These are phyloP conservation scores for Andricus quercusramuli DNA, from an alignment of 2,888 invertebrate species.

Conservation along the genomic window DNA sequence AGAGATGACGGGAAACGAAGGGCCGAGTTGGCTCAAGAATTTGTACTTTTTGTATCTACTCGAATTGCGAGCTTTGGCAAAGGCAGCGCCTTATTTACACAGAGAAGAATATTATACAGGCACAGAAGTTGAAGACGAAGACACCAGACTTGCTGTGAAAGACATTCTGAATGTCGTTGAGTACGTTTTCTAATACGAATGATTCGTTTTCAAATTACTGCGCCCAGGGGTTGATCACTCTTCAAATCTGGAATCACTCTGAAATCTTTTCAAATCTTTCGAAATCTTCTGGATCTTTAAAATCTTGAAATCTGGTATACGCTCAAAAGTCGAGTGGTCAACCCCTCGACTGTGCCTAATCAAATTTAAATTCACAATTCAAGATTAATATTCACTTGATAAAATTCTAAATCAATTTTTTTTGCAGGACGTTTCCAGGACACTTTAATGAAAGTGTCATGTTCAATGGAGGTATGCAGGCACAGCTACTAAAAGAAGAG, in stretches of 20 bases:
- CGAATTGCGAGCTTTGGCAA: constrained; percentile 95
- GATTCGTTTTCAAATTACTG: background rate
- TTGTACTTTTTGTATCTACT: constrained; percentile 97
- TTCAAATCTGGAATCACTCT: too few relatives aligned
- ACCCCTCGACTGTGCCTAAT: background rate
- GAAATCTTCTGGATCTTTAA: too few relatives aligned
- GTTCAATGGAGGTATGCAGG: constrained; percentile 90
- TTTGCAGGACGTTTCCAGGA: constrained; percentile 85
- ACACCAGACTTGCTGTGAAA: constrained; percentile 90
- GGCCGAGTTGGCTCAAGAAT: constrained; percentile 96
- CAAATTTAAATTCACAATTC: background rate
- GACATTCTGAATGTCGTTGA: constrained; percentile 90
- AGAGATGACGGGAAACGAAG: constrained; percentile 91
- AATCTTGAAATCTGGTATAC: too few relatives aligned
- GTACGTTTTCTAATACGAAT: constrained; percentile 74
- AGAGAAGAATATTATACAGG: constrained; percentile 96
- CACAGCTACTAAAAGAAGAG: constrained; percentile 89
- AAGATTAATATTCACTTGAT: background rate
- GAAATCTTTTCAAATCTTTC: too few relatives aligned
- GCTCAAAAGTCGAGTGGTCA: too few relatives aligned
- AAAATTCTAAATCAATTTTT: background rate
- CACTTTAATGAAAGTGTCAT: constrained; percentile 98
- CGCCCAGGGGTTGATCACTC: too few relatives aligned
- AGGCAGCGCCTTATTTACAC: constrained; percentile 93
- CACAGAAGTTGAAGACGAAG: constrained; percentile 90